Conservation (phyloP, 2,797 vertebrate genomes). For the Malurus splendens region DNA sequence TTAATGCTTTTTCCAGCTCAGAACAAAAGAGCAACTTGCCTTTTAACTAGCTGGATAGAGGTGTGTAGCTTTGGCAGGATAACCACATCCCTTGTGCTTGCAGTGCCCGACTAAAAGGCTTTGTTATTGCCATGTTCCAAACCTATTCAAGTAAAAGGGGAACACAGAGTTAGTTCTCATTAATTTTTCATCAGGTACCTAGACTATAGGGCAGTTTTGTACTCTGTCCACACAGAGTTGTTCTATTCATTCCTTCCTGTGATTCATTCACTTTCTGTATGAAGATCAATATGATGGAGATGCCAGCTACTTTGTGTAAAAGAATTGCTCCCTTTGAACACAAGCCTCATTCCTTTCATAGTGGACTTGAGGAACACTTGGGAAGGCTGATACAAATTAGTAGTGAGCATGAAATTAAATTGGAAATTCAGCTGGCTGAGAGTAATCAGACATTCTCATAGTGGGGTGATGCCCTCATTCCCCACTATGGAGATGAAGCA, state of each 20-base stretch:
- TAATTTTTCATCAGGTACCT: background rate
- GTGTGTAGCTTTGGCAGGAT: background rate
- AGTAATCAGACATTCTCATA: background rate
- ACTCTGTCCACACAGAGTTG: background rate
- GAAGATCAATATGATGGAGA: background rate
- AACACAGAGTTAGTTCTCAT: background rate
- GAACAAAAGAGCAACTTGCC: background rate
- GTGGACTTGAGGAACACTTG: background rate
- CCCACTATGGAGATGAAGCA: conserved; percentile 1
- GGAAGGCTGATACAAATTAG: conserved; percentile 2
- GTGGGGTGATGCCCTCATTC: conserved; percentile 16
- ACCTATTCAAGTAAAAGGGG: background rate
- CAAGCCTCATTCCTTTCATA: background rate
- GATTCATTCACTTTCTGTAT: background rate
- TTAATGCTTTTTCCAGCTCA: background rate
- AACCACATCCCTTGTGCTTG: background rate
- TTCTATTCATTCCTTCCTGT: background rate
- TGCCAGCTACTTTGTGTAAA: background rate
- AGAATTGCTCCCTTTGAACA: background rate
- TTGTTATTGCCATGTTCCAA: background rate
- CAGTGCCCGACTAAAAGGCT: background rate
- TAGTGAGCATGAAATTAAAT: background rate
- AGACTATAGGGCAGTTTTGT: background rate
- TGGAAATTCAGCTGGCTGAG: background rate
- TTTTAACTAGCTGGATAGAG: background rate